Base-by-base conservation (phyloP, 2,797 vertebrate genomes). In the Diglossa cyanea region DNA sequence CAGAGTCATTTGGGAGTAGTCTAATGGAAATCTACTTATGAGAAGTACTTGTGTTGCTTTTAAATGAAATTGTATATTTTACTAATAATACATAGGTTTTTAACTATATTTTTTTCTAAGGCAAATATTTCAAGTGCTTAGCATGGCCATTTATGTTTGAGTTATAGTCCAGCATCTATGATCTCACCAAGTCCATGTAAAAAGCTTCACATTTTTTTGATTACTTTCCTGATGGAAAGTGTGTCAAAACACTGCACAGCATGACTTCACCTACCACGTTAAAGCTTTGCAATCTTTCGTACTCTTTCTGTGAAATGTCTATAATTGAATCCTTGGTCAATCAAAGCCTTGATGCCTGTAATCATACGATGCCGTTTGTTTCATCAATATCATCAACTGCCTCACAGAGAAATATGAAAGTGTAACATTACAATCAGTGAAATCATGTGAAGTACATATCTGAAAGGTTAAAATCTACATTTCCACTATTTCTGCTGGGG, bases 391-490 rank as follows among this genome's bases (percentile, higher is more conserved):
- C 35, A 67, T 86, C 57, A 88, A 31, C 33, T 54, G 17, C 44
- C 15, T 90, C 42, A 75, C 33, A 61, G 48, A 65, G 72, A 86
- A 90, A 31, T 91, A 47, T 45, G 60, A 42, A 70, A 86, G 24
- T 60, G 15, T 77, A 86, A 55, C 75, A 71, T 61, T 80, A 45
- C 26, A 71, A 15, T 92, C 72, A 55, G 33, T 73, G 54, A 88
- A 90, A 86, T 86, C n/a, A 73, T 60, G 31, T 81, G 73, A 91
- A 72, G 42, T 47, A 76, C 58, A 24, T 84, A 93, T 45, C 35
- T 74, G 72, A 95, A 97, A 95, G 81, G 92, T 90, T 95, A 94
- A 91, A 96, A 94, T 95, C 89, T 91, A 58, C 94, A 84, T 94
- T 96, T 93, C 95, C 6, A 39, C 65, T 28, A 30, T 86, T 73